Base-by-base conservation (phyloP, 2,113 vertebrate genomes). In the Grammomys surdaster region DNA sequence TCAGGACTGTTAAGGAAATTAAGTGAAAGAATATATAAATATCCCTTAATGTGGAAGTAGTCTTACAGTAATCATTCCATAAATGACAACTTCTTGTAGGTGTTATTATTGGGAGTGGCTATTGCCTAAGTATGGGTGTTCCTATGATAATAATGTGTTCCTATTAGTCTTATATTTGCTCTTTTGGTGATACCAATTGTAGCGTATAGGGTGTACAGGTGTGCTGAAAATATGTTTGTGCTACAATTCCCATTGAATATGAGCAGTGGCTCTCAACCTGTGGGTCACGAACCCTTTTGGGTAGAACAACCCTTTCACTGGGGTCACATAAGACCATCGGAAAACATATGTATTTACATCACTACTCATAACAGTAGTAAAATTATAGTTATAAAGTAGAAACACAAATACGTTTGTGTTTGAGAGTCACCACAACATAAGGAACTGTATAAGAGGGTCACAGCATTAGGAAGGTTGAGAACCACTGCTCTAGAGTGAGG, bases 121-220 rank as follows among this genome's bases (percentile, higher is more conserved):
- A 60, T 70, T 90, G n/a, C 48, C 95, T 91, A 95, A 88, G 73
- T 87, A 94, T 78, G 36, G 8, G 10, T 91, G 48, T 88, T 43
- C 17, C 92, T 95, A 82, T 89, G 54, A 48, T 60, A 58, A 26
- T 95, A 94, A 96, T 87, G 1, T 86, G 58, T 77, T 94, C 48
- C 26, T 91, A 40, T 60, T 11, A 67, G 72, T 89, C 81, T 63
- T 77, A 89, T 20, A 36, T 93, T 94, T 94, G 19, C 67, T 81
- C 67, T 88, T 96, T 16, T 94, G 22, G 36, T 91, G 63, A 82
- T 4, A 91, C 78, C 54, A 95, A 65, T 84, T 95, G 31, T 73
- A 87, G 22, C 22, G 91, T 40, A 63, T n/a, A 93, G 16, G 10
- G 36, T 51, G 93, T 31, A 75, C 76, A 92, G 63, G 19, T 89